Conservation (phyloP, 2,888 invertebrate genomes). For the Plemyria rubiginata region DNA sequence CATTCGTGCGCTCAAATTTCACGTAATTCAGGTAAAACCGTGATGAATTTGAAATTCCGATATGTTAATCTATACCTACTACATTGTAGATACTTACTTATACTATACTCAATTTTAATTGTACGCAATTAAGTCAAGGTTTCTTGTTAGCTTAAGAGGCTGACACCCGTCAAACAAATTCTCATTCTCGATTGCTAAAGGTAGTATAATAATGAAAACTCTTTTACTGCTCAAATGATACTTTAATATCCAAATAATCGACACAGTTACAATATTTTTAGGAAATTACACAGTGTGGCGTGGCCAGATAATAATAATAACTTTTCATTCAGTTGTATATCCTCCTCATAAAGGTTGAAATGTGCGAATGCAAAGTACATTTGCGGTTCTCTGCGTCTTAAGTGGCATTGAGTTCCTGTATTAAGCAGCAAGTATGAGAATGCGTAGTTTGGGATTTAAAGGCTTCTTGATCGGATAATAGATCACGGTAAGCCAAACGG, state of each 20-base stretch:
- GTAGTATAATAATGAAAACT: no score
- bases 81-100: not conserved
- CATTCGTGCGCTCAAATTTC: constrained; percentile 42
- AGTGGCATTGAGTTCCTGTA: constrained; percentile 10
- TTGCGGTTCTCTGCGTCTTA: not conserved
- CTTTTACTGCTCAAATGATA: no score
- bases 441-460: not conserved
- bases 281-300: no score
- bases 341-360: no score
- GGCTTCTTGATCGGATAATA: not conserved
- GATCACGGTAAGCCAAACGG: no score
- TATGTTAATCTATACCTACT: constrained; percentile 28
- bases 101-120: not conserved
- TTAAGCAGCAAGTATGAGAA: not conserved
- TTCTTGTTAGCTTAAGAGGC: constrained; percentile 4
- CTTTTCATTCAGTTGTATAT: no score
- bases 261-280: no score
- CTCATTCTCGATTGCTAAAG: no score
- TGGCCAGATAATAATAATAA: no score
- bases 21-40: constrained; percentile 39
- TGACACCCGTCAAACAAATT: no score
- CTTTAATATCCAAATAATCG: no score
- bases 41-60: constrained; percentile 38
- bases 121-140: constrained; percentile 13
- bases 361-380: no score